phyloP scores from a whole-genome alignment of 2,888 invertebrate species.

The Octonoba sinensis region DNA sequence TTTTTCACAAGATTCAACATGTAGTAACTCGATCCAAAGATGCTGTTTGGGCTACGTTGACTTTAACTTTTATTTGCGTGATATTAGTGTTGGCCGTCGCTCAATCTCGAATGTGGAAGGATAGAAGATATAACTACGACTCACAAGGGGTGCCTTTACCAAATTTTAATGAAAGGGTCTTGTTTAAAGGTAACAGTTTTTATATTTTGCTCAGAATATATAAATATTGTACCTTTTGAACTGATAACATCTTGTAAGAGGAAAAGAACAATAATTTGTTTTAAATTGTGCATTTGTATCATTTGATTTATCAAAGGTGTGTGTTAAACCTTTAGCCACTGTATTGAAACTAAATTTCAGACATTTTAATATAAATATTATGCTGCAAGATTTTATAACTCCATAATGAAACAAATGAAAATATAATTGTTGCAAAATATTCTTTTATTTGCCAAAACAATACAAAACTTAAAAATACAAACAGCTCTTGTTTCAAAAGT shows the following conservation, averaged over 20 bases:
- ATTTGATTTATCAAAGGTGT: too few species aligned
- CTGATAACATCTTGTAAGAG: neutral
- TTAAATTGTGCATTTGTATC: too few species aligned
- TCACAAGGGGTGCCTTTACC: conserved; percentile 51
- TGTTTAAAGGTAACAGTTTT: conserved; percentile 43
- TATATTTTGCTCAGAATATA: neutral
- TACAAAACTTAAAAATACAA: too few species aligned
- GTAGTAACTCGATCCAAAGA: conserved; percentile 55
- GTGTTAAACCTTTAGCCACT: too few species aligned
- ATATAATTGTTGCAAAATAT: too few species aligned
- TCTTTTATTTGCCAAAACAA: too few species aligned
- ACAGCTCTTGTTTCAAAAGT: too few species aligned
- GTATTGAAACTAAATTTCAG: too few species aligned
- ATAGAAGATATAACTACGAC: conserved; percentile 32
- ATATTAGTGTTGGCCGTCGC: conserved; percentile 50
- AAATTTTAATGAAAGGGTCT: conserved; percentile 59
- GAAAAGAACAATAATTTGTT: neutral
- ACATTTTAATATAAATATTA: too few species aligned
- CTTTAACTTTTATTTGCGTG: conserved; percentile 54
- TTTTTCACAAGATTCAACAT: conserved; percentile 41
- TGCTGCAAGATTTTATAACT: too few species aligned
- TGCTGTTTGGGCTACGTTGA: conserved; percentile 59
- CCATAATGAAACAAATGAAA: too few species aligned
- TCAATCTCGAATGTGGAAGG: conserved; percentile 61
- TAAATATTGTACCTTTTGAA: too few species aligned